phyloP scores from a whole-genome alignment of 2,113 vertebrate genomes.

The Lophura nycthemera region DNA sequence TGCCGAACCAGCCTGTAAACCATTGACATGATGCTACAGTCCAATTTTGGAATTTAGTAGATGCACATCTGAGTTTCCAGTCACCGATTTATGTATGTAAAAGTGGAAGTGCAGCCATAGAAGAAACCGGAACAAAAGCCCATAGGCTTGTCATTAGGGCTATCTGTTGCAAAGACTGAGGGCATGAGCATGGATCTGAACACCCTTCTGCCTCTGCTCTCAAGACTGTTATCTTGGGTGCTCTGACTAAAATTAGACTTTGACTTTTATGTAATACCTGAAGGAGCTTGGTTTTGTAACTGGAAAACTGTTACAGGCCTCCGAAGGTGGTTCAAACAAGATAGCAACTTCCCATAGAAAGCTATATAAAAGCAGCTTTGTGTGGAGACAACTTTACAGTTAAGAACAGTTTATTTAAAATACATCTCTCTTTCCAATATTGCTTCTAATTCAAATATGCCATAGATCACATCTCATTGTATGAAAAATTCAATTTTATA shows the following conservation, averaged over 20 bases:
- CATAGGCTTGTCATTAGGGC: neutral
- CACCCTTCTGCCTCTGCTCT: accelerated
- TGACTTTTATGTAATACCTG: neutral
- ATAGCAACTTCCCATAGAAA: neutral
- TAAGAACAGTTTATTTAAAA: neutral
- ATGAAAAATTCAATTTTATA: neutral
- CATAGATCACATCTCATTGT: accelerated
- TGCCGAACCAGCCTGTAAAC: no score
- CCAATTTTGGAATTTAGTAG: neutral
- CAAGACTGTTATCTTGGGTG: accelerated
- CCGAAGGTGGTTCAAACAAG: neutral
- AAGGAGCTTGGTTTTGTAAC: neutral
- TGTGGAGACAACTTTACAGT: neutral
- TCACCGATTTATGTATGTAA: neutral
- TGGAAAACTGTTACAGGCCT: neutral
- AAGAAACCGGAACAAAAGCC: neutral
- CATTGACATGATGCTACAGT: neutral
- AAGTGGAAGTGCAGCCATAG: neutral
- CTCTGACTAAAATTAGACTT: neutral
- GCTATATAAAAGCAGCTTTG: neutral
- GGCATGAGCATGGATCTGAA: no score
- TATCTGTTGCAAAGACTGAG: neutral
- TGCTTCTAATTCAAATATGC: accelerated
- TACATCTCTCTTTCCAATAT: neutral
- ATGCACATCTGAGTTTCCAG: neutral